Evolutionary conservation across 2,797 vertebrate species (phyloP).

Genomic region (Tokudaia muenninki): DNA sequence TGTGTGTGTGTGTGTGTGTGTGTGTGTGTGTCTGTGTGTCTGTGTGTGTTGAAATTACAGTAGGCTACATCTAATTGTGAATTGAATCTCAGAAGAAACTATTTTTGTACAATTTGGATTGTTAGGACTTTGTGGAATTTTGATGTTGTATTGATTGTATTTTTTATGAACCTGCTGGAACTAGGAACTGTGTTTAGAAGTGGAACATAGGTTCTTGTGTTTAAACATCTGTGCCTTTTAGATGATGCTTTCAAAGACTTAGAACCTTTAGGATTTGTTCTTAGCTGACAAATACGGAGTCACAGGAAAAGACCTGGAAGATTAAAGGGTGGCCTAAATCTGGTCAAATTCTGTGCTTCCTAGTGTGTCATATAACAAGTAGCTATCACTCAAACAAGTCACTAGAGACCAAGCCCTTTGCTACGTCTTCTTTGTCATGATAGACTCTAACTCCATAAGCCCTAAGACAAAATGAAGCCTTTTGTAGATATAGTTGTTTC

Average conservation of each 20-base stretch:
- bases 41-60: neutral
- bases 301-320: neutral
- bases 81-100: neutral
- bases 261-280: neutral
- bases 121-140: neutral
- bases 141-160: neutral
- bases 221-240: neutral
- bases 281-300: neutral
- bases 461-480: neutral
- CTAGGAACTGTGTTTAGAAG: neutral
- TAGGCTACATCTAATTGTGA: neutral
- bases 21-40: neutral
- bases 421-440: neutral
- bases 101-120: neutral
- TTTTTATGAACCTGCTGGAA: neutral
- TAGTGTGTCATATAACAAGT: neutral
- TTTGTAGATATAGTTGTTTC: neutral
- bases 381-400: neutral
- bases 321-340: too few relatives aligned
- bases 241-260: neutral
- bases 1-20: neutral
- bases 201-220: neutral
- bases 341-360: neutral
- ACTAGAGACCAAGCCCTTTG: neutral
- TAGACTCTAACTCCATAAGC: neutral